Conservation (phyloP, 2,888 invertebrate species). For the Caenorhabditis uteleia region DNA sequence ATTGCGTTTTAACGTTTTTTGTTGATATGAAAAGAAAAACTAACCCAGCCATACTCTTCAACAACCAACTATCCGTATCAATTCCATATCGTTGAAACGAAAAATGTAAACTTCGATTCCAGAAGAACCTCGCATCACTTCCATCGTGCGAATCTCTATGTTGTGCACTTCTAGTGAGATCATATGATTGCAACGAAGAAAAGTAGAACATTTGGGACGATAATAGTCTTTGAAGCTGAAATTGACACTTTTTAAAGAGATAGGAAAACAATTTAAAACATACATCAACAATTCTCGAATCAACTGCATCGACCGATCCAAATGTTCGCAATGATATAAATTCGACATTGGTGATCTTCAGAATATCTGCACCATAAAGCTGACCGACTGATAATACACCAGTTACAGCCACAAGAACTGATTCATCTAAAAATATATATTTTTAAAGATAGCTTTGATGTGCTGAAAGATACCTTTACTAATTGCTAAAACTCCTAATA, state of each 20-base stretch:
- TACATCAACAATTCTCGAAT: conserved; percentile 61
- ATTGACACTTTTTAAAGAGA: conserved; percentile 7
- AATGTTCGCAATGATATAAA: conserved; percentile 60
- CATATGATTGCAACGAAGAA: conserved; percentile 78
- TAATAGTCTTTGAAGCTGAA: conserved; percentile 79
- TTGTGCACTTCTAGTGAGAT: conserved; percentile 92
- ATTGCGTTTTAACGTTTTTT: not conserved
- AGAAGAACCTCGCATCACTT: conserved; percentile 96
- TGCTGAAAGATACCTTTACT: conserved; percentile 17
- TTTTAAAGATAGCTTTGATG: not conserved
- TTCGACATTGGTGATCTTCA: conserved; percentile 71
- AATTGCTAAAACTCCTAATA: conserved; percentile 86
- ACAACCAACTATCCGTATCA: conserved; percentile 86
- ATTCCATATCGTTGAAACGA: conserved; percentile 90
- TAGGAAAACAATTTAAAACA: conserved; percentile 11
- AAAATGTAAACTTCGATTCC: conserved; percentile 93
- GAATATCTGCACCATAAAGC: conserved; percentile 90
- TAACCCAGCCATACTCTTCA: conserved; percentile 90
- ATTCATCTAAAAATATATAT: conserved; percentile 74
- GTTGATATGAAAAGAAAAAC: conserved; percentile 1
- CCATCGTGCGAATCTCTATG: conserved; percentile 80
- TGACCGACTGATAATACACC: conserved; percentile 96
- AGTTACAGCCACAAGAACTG: conserved; percentile 90
- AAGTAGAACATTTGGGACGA: conserved; percentile 99
- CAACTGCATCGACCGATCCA: conserved; percentile 49